Percentiles rank a stretch among this genome's conserved stretches.
These are phyloP conservation scores for Penaeus vannamei DNA, from an alignment of 1,140 invertebrate species.

Conservation along the genomic window DNA sequence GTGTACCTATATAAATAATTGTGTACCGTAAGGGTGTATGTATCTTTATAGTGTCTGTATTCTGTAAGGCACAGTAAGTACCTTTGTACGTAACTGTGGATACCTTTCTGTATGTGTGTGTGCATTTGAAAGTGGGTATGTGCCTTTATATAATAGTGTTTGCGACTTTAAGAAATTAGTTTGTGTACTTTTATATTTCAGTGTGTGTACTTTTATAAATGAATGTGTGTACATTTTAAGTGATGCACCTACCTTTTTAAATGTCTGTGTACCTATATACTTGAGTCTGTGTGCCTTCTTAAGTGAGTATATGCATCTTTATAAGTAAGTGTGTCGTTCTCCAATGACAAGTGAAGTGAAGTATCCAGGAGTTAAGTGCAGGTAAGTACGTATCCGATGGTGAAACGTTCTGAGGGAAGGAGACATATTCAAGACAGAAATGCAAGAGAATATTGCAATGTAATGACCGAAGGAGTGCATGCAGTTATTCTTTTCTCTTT, in stretches of 20 bases:
- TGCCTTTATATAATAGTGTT: too few species aligned
- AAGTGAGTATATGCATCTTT: neutral
- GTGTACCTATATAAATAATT: neutral
- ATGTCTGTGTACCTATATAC: neutral
- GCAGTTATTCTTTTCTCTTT: too few species aligned
- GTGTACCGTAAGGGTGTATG: neutral
- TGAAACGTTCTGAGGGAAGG: too few species aligned
- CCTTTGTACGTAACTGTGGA: neutral
- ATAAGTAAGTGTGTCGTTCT: too few species aligned
- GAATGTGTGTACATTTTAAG: neutral
- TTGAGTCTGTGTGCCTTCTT: neutral
- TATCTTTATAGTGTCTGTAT: neutral
- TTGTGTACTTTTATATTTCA: neutral
- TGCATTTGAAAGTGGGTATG: neutral
- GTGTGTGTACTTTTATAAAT: neutral
- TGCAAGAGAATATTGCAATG: too few species aligned
- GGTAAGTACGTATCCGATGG: too few species aligned
- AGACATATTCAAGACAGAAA: too few species aligned
- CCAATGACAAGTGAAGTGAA: too few species aligned
- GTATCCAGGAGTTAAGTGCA: too few species aligned
- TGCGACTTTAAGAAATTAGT: neutral
- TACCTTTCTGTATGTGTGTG: neutral
- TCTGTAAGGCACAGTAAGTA: neutral
- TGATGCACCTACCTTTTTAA: neutral
- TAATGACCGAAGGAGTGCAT: too few species aligned